Evolutionary conservation across 2,113 vertebrate genomes (phyloP).

Genomic region (Prolemur simus): DNA sequence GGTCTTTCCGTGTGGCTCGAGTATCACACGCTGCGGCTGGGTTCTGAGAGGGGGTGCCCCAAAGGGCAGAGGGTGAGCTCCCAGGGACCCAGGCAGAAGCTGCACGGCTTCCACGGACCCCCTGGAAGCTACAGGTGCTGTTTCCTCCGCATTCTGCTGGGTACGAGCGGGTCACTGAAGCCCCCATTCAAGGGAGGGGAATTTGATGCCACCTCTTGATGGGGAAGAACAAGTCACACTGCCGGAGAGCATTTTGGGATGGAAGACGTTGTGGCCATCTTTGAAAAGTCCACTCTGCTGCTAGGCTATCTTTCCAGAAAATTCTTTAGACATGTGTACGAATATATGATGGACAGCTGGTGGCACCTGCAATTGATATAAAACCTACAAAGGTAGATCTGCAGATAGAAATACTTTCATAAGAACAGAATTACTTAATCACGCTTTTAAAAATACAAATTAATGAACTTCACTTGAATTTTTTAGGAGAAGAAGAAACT

Average conservation of each 20-base stretch:
- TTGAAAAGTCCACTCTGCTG: accelerated
- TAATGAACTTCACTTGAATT: not conserved
- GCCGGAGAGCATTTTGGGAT: not conserved
- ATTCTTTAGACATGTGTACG: accelerated
- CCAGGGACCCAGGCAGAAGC: accelerated
- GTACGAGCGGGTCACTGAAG: accelerated
- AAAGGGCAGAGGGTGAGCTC: accelerated
- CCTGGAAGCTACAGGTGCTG: not conserved
- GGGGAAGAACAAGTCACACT: not conserved
- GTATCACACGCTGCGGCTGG: not conserved
- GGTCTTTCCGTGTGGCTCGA: accelerated
- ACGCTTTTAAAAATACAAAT: not conserved
- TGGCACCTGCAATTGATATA: accelerated
- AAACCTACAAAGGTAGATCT: accelerated
- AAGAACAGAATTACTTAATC: not conserved
- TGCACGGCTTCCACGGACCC: accelerated
- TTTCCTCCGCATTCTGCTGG: accelerated
- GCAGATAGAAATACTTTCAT: accelerated
- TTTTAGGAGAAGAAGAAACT: not conserved
- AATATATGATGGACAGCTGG: accelerated
- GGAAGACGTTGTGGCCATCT: accelerated
- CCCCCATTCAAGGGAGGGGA: too few relatives aligned
- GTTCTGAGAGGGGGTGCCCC: not conserved
- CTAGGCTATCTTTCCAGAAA: not conserved
- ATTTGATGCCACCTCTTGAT: not conserved